A percentile compares a stretch with the other conserved stretches of the same genome.
phyloP scores from a whole-genome alignment of 2,888 invertebrate genomes.

The Brachyopa scutellaris region DNA sequence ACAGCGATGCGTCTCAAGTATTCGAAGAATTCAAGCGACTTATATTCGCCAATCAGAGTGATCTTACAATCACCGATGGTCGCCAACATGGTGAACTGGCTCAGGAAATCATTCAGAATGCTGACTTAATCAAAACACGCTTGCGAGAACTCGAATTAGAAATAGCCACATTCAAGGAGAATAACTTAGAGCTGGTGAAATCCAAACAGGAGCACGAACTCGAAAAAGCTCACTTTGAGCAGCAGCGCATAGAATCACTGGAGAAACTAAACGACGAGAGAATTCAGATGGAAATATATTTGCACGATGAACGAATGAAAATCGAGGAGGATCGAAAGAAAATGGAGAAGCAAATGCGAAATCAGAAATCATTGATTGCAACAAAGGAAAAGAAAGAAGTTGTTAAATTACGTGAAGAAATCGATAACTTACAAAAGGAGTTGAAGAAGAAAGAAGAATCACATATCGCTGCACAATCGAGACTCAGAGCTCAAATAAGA shows the following conservation, averaged over 20 bases:
- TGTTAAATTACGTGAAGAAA: constrained; percentile 85
- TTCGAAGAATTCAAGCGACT: constrained; percentile 56
- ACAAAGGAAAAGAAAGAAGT: constrained; percentile 89
- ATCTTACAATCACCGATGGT: neutral
- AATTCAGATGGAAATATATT: constrained; percentile 85
- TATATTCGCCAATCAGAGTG: constrained; percentile 43
- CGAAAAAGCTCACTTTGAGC: constrained; percentile 85
- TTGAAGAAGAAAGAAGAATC: constrained; percentile 88
- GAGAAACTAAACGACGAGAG: constrained; percentile 86
- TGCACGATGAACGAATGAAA: constrained; percentile 88
- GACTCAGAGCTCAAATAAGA: constrained; percentile 89
- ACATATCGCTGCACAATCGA: constrained; percentile 87
- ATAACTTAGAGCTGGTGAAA: constrained; percentile 83
- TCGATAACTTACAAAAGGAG: constrained; percentile 86
- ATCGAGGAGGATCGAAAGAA: constrained; percentile 86
- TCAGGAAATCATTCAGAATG: constrained; percentile 42
- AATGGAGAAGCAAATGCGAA: constrained; percentile 86
- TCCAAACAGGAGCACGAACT: constrained; percentile 85
- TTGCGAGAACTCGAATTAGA: constrained; percentile 86
- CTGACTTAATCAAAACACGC: constrained; percentile 82
- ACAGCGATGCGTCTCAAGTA: constrained; percentile 28
- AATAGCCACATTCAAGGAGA: constrained; percentile 83
- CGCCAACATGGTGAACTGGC: neutral
- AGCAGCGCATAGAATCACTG: constrained; percentile 84
- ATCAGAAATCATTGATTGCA: constrained; percentile 85